Evolutionary conservation across 2,113 vertebrate genomes (phyloP).

Genomic region (Tetrao urogallus): DNA sequence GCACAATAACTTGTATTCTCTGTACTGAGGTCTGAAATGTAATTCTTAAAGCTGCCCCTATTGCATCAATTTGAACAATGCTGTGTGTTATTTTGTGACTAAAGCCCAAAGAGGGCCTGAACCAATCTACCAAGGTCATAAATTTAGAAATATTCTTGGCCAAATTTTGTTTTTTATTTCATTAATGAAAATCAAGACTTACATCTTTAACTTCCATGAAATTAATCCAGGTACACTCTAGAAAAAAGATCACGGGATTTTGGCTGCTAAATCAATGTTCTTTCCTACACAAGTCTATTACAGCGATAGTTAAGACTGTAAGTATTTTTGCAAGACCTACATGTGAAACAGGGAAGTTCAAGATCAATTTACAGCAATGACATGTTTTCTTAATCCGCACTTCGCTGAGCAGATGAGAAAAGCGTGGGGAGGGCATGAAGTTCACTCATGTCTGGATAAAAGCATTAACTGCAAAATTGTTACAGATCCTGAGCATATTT

Average conservation of each 20-base stretch:
- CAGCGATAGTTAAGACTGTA: not conserved
- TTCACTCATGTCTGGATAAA: constrained; percentile 47
- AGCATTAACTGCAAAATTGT: constrained; percentile 34
- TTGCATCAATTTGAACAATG: not conserved
- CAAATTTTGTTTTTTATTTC: not conserved
- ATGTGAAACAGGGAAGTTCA: constrained; percentile 30
- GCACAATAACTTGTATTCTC: not conserved
- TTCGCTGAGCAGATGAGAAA: not conserved
- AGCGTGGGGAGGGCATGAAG: constrained; percentile 25
- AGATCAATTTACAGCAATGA: constrained; percentile 48
- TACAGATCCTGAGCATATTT: not conserved
- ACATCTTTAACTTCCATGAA: not conserved
- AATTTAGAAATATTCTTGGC: not conserved
- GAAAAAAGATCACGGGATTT: not conserved
- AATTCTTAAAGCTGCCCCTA: not conserved
- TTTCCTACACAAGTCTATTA: not conserved
- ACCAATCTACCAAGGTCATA: not conserved
- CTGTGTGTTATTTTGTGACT: not conserved
- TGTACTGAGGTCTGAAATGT: not conserved
- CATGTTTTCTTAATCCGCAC: constrained; percentile 43
- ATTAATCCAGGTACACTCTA: not conserved
- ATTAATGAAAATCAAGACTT: not conserved
- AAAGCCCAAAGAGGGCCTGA: not conserved
- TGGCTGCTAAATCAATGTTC: not conserved
- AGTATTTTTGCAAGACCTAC: not conserved